Evolutionary conservation across 2,113 vertebrate genomes (phyloP).

Genomic region (Catharus minimus): DNA sequence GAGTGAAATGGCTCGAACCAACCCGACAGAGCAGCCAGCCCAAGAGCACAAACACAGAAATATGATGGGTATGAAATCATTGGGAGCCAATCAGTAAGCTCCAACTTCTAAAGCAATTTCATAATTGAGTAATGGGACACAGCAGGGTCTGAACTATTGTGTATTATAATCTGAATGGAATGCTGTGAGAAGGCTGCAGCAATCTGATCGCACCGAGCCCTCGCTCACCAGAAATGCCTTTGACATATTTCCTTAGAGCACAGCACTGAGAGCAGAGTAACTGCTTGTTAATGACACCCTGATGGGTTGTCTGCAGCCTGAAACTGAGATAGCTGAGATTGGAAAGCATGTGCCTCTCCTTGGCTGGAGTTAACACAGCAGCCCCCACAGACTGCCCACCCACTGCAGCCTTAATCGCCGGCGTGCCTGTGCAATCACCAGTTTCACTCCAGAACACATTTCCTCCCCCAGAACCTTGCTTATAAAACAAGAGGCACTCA

Average conservation of each 20-base stretch:
- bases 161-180: conserved; percentile 74
- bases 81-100: conserved; percentile 66
- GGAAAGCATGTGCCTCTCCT: conserved; percentile 58
- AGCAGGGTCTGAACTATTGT: conserved; percentile 71
- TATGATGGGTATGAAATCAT: conserved; percentile 71
- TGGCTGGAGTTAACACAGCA: conserved; percentile 65
- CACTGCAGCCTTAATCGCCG: conserved; percentile 28
- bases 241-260: conserved; percentile 51
- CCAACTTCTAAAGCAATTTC: conserved; percentile 71
- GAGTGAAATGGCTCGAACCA: conserved; percentile 53
- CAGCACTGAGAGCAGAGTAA: conserved; percentile 23
- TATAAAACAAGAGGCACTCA: conserved; percentile 44
- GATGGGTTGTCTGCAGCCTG: conserved; percentile 57
- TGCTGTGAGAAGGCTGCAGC: conserved; percentile 66
- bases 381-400: conserved; percentile 64
- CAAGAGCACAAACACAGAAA: conserved; percentile 61
- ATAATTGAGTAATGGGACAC: conserved; percentile 73
- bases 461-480: conserved; percentile 35
- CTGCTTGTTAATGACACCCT: conserved; percentile 62
- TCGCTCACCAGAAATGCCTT: conserved; percentile 62
- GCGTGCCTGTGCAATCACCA: conserved; percentile 57
- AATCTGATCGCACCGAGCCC: conserved; percentile 58
- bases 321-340: conserved; percentile 59
- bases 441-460: conserved; percentile 48
- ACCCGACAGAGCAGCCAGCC: conserved; percentile 66